A percentile compares a stretch with the other conserved stretches of the same genome.
Evolutionary conservation across 2,888 invertebrate genomes (phyloP).

Genomic region (Diplolepis rosae): DNA sequence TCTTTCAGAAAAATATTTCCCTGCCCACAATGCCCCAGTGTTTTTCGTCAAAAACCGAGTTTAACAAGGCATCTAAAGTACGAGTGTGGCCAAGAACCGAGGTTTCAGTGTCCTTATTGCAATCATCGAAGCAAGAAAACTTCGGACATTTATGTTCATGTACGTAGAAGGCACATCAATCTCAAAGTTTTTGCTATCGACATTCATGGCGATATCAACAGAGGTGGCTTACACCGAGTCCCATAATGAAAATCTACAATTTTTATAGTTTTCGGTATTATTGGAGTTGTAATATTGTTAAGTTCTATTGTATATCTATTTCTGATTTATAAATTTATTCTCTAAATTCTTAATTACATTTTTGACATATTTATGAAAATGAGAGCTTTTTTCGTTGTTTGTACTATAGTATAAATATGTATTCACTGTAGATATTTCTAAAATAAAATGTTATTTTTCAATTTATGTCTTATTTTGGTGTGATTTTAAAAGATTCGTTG

Average conservation of each 20-base stretch:
- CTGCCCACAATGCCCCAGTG: slow-evolving; percentile 57
- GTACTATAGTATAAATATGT: too few species aligned
- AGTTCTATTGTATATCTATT: too few species aligned
- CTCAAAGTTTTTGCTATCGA: slow-evolving; percentile 52
- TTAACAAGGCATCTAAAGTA: slow-evolving; percentile 58
- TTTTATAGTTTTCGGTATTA: too few species aligned
- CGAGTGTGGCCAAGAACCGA: slow-evolving; percentile 63
- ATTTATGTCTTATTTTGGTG: neutral
- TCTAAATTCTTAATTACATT: too few species aligned
- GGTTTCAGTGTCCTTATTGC: slow-evolving; percentile 66
- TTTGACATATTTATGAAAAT: too few species aligned
- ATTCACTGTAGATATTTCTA: neutral
- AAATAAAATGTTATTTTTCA: neutral
- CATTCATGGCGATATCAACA: slow-evolving; percentile 26
- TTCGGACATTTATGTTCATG: slow-evolving; percentile 61
- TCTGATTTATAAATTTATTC: too few species aligned
- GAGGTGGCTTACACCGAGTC: slow-evolving; percentile 10
- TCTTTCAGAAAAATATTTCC: slow-evolving; percentile 39
- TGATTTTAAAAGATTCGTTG: neutral
- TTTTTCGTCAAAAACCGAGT: slow-evolving; percentile 45
- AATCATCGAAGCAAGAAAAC: slow-evolving; percentile 57
- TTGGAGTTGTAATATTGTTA: too few species aligned
- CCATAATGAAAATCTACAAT: neutral
- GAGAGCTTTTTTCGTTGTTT: too few species aligned
- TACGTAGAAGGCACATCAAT: slow-evolving; percentile 55